Evolutionary conservation across 2,888 invertebrate genomes (phyloP).

Genomic region (Leptinotarsa haldemani): DNA sequence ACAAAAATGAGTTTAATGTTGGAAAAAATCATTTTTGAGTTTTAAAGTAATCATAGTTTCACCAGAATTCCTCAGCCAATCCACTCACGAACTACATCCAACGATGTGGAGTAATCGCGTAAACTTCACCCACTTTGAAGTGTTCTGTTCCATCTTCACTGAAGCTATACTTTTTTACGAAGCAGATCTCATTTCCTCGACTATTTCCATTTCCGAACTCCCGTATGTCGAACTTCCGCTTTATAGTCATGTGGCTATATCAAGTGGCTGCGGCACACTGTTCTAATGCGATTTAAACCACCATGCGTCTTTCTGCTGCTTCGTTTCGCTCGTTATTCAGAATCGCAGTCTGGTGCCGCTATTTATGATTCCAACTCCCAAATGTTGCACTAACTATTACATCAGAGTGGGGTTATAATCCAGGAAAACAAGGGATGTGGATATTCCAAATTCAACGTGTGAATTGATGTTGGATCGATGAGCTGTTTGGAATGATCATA

Average conservation of each 20-base stretch:
- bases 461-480: too few species aligned
- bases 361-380: slow-evolving; percentile 53
- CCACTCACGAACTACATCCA: too few species aligned
- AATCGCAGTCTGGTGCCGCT: slow-evolving; percentile 32
- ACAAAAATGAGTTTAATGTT: too few species aligned
- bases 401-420: slow-evolving; percentile 23
- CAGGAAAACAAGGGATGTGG: neutral
- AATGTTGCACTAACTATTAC: slow-evolving; percentile 48
- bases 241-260: slow-evolving; percentile 59
- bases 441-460: too few species aligned
- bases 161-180: neutral
- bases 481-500: too few species aligned
- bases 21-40: too few species aligned
- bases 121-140: too few species aligned
- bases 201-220: slow-evolving; percentile 47
- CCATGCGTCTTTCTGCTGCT: slow-evolving; percentile 46
- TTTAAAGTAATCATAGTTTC: too few species aligned
- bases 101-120: too few species aligned
- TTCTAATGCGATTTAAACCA: slow-evolving; percentile 51
- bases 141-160: too few species aligned
- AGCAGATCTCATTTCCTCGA: neutral
- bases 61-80: too few species aligned
- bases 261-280: slow-evolving; percentile 54
- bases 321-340: slow-evolving; percentile 46
- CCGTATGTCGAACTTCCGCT: slow-evolving; percentile 55